These are phyloP conservation scores for Hippocampus barbouri DNA, from an alignment of 2,113 vertebrate species.

Conservation along the genomic window DNA sequence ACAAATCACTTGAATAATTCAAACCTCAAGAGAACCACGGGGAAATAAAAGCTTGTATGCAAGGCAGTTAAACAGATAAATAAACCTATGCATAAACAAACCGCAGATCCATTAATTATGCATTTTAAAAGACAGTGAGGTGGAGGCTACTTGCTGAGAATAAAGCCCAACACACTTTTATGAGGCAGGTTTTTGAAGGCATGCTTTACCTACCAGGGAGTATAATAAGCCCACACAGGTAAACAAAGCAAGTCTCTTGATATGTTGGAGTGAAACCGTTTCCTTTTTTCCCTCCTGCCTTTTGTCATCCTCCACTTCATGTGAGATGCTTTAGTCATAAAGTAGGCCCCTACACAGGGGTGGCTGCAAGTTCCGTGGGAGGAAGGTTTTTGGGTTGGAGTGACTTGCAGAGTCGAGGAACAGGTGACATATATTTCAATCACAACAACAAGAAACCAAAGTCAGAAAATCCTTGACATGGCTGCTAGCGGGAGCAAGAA, in stretches of 20 bases:
- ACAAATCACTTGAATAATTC: conserved; percentile 67
- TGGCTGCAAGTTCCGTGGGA: conserved; percentile 38
- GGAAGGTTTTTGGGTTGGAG: conserved; percentile 31
- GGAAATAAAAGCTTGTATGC: conserved; percentile 38
- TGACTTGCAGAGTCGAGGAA: conserved; percentile 36
- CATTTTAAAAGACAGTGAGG: conserved; percentile 38
- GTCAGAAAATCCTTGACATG: conserved; percentile 1
- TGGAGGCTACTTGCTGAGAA: conserved; percentile 25
- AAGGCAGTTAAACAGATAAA: conserved; percentile 35
- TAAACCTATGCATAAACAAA: conserved; percentile 55
- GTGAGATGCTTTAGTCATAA: conserved; percentile 43
- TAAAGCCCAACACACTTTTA: conserved; percentile 27
- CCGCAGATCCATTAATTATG: conserved; percentile 57
- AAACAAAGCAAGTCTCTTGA: conserved; percentile 61
- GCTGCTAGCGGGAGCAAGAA: not conserved
- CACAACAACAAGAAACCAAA: not conserved
- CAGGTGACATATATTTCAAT: conserved; percentile 46
- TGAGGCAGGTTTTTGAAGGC: conserved; percentile 30
- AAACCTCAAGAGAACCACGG: conserved; percentile 50
- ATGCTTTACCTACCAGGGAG: conserved; percentile 27
- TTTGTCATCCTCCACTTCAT: conserved; percentile 59
- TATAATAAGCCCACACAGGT: conserved; percentile 58
- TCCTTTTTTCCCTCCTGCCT: conserved; percentile 37
- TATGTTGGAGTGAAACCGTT: conserved; percentile 36
- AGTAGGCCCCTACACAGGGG: conserved; percentile 18